Evolutionary conservation across 1,140 invertebrate genomes (phyloP), one percentile per base, ranked within the genome.

Genomic region (Drosophila novamexicana): DNA sequence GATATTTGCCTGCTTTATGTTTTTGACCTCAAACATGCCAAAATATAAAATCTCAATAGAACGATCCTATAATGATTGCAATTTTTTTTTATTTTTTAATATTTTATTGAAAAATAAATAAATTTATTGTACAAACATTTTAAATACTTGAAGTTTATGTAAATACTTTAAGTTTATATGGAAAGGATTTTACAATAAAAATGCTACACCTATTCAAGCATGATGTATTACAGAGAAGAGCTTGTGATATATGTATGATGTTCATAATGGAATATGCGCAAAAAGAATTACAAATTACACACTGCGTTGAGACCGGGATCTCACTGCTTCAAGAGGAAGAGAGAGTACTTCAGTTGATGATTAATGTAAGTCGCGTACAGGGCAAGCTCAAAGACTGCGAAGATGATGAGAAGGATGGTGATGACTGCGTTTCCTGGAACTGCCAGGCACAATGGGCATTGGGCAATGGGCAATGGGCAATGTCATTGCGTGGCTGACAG

Each of bases 281-380:
- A 71, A 71, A 76, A 72, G 79, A 83, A 86, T 88, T 80, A 88
- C 83, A 88, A 88, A 88, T 88, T 88, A 78, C 83, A 79, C 62
- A 68, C 64, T 69, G 32, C 45, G 59, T 22, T 58, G 18, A 68
- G 14, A 40, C 29, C 18, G 12, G 32, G 1, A 47, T 36, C 22
- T 29, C 22, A 29, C 71, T 18, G 39, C 12, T 9, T 9, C 12
- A 50, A 32, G 29, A 34, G 34, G 6, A 37, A 18, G 8, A 22
- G 37, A 12, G 39, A 29, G 14, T 29, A 47, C 78, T 65, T 82
- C 63, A 69, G 56, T 75, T 77, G 81, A 80, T 88, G 83, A 88
- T 88, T 88, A 88, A 88, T 88, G 83, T 88, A 89, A 88, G 83
- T 88, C 84, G 83, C 83, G 83, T 88, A 83, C 79, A 16, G 72